Base-by-base conservation (phyloP, 2,797 vertebrate species). In the Periophthalmus magnuspinnatus region DNA sequence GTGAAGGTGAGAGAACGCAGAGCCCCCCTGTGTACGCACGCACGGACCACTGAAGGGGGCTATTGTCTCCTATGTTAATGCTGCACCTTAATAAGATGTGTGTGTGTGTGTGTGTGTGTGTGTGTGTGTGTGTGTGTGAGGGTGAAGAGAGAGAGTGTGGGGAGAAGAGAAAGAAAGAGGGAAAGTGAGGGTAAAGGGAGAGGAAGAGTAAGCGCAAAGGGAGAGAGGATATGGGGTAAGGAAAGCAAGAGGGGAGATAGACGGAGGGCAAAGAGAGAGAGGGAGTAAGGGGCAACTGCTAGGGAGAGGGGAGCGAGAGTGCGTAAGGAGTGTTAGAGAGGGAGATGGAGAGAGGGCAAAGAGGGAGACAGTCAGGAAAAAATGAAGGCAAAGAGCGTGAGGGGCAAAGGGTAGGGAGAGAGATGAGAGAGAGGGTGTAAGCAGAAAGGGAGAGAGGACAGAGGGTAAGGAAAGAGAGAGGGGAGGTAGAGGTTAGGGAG, bases 1-100 rank as follows among this genome's bases (percentile, higher is more conserved):
- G 16, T 71, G 64, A 61, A 38, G 69, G 72, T 68, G 71, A 45
- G 34, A 73, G 54, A 75, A 72, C 80, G 74, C 80, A 69, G 62
- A 62, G 59, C 38, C 64, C 4, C 65, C n/a, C 10, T 71, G 36
- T 69, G 19, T 48, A 32, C 66, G 45, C 48, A 22, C 59, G 60
- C 61, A 52, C 68, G 48, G 75, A 54, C 32, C 34, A 24, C 69
- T 22, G 28, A 74, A 56, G 19, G 65, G 60, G 32, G 54, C 77
- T 62, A 69, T 67, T 80, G 76, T 83, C 77, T 81, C 62, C 69
- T 17, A 66, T 75, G 77, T 72, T 83, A 81, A 79, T 89, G 90
- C 85, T 85, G 76, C 90, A 89, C 89, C 83, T 90, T 90, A 91
- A 91, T 91, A 92, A 90, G 86, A 85, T 78, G 34, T 9, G 36